These are phyloP conservation scores for Linnaemya tessellans DNA, from an alignment of 2,888 invertebrate genomes.

Conservation along the genomic window DNA sequence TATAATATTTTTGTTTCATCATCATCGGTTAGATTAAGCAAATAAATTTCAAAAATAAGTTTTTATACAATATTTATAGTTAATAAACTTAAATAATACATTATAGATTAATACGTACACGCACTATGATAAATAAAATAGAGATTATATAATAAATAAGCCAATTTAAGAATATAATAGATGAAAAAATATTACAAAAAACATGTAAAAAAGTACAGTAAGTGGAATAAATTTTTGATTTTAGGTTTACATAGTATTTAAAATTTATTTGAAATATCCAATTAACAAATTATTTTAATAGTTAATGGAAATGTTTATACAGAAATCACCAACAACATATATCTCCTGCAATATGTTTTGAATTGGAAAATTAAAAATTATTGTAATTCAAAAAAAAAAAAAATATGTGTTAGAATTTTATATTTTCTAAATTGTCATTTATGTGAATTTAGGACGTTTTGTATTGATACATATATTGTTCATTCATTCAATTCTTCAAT, in stretches of 20 bases:
- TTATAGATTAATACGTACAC: constrained; percentile 64
- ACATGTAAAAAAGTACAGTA: background rate
- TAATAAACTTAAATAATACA: constrained; percentile 57
- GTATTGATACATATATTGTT: constrained; percentile 29
- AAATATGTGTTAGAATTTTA: too few species aligned
- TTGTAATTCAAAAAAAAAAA: constrained; percentile 4
- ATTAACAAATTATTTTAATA: too few species aligned
- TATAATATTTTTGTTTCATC: constrained; percentile 21
- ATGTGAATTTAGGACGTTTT: constrained; percentile 52
- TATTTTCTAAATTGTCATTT: constrained; percentile 9
- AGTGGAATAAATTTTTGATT: constrained; percentile 52
- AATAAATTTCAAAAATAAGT: constrained; percentile 40
- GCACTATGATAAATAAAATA: constrained; percentile 45
- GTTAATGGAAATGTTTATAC: background rate
- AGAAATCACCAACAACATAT: background rate
- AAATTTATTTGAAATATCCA: background rate
- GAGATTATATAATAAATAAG: constrained; percentile 33
- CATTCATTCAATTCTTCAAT: constrained; percentile 21
- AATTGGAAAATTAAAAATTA: background rate
- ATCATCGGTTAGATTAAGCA: constrained; percentile 34
- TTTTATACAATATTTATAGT: constrained; percentile 53
- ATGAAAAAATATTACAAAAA: constrained; percentile 20
- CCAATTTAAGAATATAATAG: constrained; percentile 12
- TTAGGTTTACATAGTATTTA: constrained; percentile 28
- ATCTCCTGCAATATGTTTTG: too few species aligned